Percentiles rank a stretch among this genome's conserved stretches.
Evolutionary conservation across 2,113 vertebrate genomes (phyloP).

Genomic region (Sula dactylatra): DNA sequence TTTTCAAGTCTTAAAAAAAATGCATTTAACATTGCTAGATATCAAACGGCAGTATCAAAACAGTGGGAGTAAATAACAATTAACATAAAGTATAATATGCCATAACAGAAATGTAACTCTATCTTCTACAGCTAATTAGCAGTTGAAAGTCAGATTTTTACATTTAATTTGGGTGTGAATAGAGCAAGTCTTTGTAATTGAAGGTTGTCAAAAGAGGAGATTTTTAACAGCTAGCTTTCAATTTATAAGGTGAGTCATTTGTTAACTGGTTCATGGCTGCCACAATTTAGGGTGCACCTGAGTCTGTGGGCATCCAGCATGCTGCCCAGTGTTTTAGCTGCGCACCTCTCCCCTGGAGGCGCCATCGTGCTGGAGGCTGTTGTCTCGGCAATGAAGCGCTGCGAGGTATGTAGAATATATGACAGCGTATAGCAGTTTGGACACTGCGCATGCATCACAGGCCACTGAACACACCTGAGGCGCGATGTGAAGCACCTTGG

Average conservation of each 20-base stretch:
- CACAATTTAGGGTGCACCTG: background rate
- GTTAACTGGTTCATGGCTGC: background rate
- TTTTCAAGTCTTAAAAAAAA: background rate
- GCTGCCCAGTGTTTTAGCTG: background rate
- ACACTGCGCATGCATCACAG: rapidly evolving
- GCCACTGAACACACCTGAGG: background rate
- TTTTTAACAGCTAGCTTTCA: background rate
- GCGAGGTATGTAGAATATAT: background rate
- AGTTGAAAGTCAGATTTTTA: background rate
- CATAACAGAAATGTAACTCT: background rate
- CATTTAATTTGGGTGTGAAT: constrained; percentile 19
- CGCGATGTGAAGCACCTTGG: background rate
- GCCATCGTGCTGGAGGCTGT: rapidly evolving
- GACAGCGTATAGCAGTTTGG: background rate
- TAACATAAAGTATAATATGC: background rate
- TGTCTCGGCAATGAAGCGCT: background rate
- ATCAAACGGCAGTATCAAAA: constrained; percentile 12
- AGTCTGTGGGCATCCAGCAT: background rate
- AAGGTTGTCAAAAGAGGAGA: constrained; percentile 17
- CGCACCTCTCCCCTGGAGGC: background rate
- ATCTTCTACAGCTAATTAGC: background rate
- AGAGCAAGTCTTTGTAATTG: constrained; percentile 36
- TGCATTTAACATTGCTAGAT: background rate
- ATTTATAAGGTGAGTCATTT: background rate
- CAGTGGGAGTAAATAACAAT: constrained; percentile 16